Base-by-base conservation (phyloP, 2,888 invertebrate species). In the Tenthredo mesomela region DNA sequence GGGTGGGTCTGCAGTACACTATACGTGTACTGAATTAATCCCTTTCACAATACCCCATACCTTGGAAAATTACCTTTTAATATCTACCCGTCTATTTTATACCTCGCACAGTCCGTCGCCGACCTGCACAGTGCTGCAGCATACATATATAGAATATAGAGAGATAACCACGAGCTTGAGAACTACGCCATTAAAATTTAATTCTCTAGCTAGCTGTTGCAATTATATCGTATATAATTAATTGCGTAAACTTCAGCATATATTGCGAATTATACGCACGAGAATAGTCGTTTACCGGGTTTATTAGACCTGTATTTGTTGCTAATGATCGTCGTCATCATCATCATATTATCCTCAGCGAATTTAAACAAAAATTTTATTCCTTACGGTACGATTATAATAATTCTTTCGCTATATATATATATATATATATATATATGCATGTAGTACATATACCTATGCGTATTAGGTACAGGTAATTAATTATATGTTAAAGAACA, bases 161-260 rank as follows among this genome's bases (percentile, higher is more conserved):
- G 1, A 54, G 25, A 25, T 6, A 54, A 54, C n/a, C 7, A 1
- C n/a, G 61, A 25, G 61, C 61, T 61, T 61, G 21, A 61, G 61
- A 61, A 61, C 61, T 21, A 61, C 61, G 25, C 25, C 61, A 61
- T 61, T 61, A 61, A 61, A 61, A 61, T 61, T 25, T 61, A 25
- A 61, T 61, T 12, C 61, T 61, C 25, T 9, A 10, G 25, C 3
- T 61, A 2, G 21, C 21, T 12, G 25, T 25, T 61, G 25, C 61
- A 25, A 54, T 54, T 54, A 54, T n/a, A 54, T 54, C 54, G 54
- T 54, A n/a, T 54, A n/a, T 54, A 54, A 54, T 54, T 54, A n/a
- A 54, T 54, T 54, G 54, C 54, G 54, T n/a, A 54, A 54, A 54
- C n/a, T 18, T 6, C 6, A 54, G 7, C 54, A n/a, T 54, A 50